phyloP scores from a whole-genome alignment of 1,140 invertebrate genomes.

The Carposina sasakii region DNA sequence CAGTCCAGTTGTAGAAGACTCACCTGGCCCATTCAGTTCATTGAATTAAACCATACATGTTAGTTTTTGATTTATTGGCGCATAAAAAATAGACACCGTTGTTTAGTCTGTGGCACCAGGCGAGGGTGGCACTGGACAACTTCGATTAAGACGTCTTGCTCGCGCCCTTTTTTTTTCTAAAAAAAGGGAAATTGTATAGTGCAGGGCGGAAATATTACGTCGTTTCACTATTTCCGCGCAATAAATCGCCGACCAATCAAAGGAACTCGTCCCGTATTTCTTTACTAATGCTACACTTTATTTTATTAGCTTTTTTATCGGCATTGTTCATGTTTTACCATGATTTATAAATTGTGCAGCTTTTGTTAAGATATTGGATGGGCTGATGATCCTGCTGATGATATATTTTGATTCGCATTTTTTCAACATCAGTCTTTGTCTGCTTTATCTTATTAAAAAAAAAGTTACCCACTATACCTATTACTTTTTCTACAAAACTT shows the following conservation, averaged over 20 bases:
- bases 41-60: too few species aligned
- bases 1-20: too few species aligned
- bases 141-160: slow-evolving; percentile 67
- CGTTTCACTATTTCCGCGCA: slow-evolving; percentile 70
- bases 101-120: slow-evolving; percentile 9
- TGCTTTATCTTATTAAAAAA: too few species aligned
- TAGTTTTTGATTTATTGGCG: too few species aligned
- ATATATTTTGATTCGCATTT: too few species aligned
- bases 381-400: too few species aligned
- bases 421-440: too few species aligned
- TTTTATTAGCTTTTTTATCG: slow-evolving; percentile 68
- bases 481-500: too few species aligned
- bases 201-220: slow-evolving; percentile 65
- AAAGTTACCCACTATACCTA: too few species aligned
- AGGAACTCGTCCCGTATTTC: slow-evolving; percentile 57
- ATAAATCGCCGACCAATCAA: slow-evolving; percentile 70
- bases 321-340: slow-evolving; percentile 45
- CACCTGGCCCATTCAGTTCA: too few species aligned
- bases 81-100: too few species aligned
- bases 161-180: slow-evolving; percentile 69
- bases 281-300: slow-evolving; percentile 68
- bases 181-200: slow-evolving; percentile 69
- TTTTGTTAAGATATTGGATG: too few species aligned
- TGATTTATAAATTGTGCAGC: slow-evolving; percentile 20
- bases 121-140: slow-evolving; percentile 21